These are phyloP conservation scores for Puma concolor DNA, from an alignment of 2,113 vertebrate species.

Conservation along the genomic window DNA sequence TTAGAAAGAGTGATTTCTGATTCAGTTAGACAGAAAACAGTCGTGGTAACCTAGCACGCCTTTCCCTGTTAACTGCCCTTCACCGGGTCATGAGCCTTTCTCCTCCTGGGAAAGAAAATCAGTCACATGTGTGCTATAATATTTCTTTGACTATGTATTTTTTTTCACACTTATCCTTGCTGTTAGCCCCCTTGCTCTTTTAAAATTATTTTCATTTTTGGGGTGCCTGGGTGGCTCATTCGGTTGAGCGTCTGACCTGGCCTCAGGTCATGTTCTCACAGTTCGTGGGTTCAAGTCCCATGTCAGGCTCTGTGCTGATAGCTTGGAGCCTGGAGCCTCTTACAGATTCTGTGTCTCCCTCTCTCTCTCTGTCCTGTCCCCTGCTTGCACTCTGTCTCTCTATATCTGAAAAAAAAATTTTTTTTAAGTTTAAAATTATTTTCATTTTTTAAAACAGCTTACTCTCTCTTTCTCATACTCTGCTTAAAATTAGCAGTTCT, in stretches of 20 bases:
- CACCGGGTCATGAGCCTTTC: background rate
- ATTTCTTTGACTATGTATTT: background rate
- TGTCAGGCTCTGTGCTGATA: too few species aligned
- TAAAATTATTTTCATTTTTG: background rate
- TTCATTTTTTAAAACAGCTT: background rate
- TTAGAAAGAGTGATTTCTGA: background rate
- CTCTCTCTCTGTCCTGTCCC: too few species aligned
- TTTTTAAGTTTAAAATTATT: background rate
- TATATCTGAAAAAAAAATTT: too few species aligned
- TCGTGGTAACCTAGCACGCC: rapidly evolving
- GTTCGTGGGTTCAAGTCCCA: too few species aligned
- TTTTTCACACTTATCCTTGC: background rate
- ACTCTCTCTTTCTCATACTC: background rate
- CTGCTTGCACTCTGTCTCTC: too few species aligned
- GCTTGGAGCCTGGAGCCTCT: too few species aligned
- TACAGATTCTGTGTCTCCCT: too few species aligned
- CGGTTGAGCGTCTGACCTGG: too few species aligned
- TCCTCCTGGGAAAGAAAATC: background rate
- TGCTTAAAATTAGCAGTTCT: background rate
- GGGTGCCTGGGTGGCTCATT: too few species aligned
- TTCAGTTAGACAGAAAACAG: background rate
- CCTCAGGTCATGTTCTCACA: too few species aligned
- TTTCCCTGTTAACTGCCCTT: background rate
- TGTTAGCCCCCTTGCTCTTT: background rate
- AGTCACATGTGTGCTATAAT: background rate